These are phyloP conservation scores for Hetaerina americana DNA, from an alignment of 1,140 invertebrate species.

Conservation along the genomic window DNA sequence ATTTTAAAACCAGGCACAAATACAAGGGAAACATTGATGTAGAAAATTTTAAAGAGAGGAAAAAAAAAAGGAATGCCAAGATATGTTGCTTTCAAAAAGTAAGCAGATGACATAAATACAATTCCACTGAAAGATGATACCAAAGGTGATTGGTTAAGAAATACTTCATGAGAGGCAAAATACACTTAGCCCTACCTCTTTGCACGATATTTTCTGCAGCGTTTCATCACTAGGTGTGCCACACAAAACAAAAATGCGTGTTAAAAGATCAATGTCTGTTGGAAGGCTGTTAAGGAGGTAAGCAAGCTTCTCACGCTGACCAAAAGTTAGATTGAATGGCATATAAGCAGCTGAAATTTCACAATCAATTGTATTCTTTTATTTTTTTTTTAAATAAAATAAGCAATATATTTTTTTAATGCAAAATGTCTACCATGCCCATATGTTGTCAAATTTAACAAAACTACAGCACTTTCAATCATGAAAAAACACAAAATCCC, in stretches of 20 bases:
- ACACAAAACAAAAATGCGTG: constrained; percentile 72
- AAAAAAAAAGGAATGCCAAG: too few relatives aligned
- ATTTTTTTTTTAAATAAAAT: background rate
- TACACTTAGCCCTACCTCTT: constrained; percentile 47
- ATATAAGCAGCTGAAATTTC: background rate
- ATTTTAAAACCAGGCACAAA: too few relatives aligned
- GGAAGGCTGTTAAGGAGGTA: constrained; percentile 25
- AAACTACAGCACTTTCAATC: too few relatives aligned
- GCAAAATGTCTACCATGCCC: background rate
- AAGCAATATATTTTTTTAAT: background rate
- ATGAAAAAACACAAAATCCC: too few relatives aligned
- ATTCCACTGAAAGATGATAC: too few relatives aligned
- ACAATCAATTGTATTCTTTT: too few relatives aligned
- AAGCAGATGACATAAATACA: too few relatives aligned
- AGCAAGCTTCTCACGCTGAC: constrained; percentile 2
- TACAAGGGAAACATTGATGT: too few relatives aligned
- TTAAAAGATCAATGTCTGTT: constrained; percentile 87
- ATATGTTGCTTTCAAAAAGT: too few relatives aligned
- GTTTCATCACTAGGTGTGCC: constrained; percentile 74
- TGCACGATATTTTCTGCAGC: constrained; percentile 72
- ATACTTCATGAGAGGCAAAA: too few relatives aligned
- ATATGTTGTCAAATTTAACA: background rate
- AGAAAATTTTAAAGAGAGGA: too few relatives aligned
- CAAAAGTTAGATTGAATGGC: background rate
- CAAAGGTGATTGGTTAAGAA: too few relatives aligned